Conservation (phyloP, 2,797 vertebrate species). For the Melanotaenia maccullochi region DNA sequence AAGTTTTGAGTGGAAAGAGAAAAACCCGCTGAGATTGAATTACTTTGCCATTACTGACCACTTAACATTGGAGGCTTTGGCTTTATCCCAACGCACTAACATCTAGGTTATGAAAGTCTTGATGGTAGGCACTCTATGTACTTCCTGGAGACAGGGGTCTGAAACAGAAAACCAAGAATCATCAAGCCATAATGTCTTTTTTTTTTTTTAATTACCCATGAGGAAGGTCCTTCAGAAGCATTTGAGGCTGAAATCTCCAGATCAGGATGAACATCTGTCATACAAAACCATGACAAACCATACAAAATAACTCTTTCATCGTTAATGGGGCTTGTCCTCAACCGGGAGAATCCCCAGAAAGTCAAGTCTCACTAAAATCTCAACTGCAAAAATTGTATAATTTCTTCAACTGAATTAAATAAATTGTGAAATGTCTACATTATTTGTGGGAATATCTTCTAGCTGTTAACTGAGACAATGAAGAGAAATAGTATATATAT, state of each 20-base stretch:
- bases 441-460: too few species aligned
- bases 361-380: too few species aligned
- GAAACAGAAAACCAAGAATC: slow-evolving; percentile 58
- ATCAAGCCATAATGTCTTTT: slow-evolving; percentile 35
- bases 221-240: slow-evolving; percentile 34
- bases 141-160: slow-evolving; percentile 66
- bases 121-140: slow-evolving; percentile 65
- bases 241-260: neutral
- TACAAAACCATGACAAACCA: too few species aligned
- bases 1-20: slow-evolving; percentile 78
- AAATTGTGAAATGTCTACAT: too few species aligned
- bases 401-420: too few species aligned
- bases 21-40: slow-evolving; percentile 77
- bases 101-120: slow-evolving; percentile 67
- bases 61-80: slow-evolving; percentile 72
- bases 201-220: slow-evolving; percentile 28
- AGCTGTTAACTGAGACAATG: too few species aligned
- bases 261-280: too few species aligned
- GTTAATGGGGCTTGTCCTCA: too few species aligned
- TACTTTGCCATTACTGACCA: slow-evolving; percentile 81
- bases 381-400: too few species aligned
- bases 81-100: slow-evolving; percentile 43
- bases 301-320: too few species aligned
- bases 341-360: too few species aligned
- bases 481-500: too few species aligned